A percentile compares a stretch with the other conserved stretches of the same genome.
Conservation (phyloP, 1,140 invertebrate genomes). For the Sogatella furcifera region DNA sequence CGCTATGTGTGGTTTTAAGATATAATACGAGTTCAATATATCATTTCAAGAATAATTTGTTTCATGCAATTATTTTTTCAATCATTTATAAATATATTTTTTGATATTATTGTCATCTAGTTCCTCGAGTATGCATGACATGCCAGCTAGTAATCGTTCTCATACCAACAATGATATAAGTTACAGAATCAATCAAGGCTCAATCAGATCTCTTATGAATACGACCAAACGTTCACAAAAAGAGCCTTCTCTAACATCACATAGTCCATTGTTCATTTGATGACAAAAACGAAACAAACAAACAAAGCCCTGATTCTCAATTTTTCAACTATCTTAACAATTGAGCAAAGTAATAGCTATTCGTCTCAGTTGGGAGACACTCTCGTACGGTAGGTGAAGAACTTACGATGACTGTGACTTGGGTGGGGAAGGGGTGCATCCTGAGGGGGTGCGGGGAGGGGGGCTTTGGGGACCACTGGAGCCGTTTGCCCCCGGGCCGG, state of each 20-base stretch:
- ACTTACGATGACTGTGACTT: conserved; percentile 20
- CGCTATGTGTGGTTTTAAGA: too few relatives aligned
- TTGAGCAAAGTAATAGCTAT: conserved; percentile 2
- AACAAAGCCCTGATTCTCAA: background rate
- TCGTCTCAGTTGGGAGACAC: background rate
- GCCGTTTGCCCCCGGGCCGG: conserved; percentile 23
- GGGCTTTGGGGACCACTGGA: conserved; percentile 23
- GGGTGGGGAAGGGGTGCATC: conserved; percentile 6
- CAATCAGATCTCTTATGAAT: background rate
- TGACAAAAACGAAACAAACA: background rate
- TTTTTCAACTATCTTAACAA: background rate
- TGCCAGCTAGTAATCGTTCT: background rate
- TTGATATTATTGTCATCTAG: too few relatives aligned
- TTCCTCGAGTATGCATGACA: too few relatives aligned
- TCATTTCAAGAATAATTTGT: too few relatives aligned
- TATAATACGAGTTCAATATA: too few relatives aligned
- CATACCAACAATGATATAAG: background rate
- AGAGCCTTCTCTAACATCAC: background rate
- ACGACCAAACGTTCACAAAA: background rate
- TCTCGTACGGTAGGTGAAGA: background rate
- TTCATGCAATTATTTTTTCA: too few relatives aligned
- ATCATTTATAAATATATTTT: too few relatives aligned
- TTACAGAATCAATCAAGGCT: background rate
- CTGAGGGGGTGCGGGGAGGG: conserved; percentile 19
- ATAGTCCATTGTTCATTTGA: background rate